phyloP scores from a whole-genome alignment of 1,140 invertebrate genomes.

The Drosophila miranda region DNA sequence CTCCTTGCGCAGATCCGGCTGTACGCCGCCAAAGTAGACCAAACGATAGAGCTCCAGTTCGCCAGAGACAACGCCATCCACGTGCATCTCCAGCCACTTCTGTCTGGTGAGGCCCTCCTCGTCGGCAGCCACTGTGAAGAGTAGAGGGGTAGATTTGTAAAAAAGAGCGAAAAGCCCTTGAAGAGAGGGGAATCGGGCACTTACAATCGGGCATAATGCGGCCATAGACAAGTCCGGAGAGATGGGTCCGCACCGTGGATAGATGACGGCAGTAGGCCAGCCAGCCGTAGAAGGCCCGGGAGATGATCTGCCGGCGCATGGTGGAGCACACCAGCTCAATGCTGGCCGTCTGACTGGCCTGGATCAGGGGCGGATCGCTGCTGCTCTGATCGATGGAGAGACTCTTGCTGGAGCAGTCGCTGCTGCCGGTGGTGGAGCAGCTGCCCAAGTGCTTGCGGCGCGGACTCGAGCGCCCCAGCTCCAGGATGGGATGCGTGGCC shows the following conservation, averaged over 20 bases:
- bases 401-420: slow-evolving; percentile 81
- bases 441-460: slow-evolving; percentile 76
- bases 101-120: slow-evolving; percentile 87
- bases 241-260: slow-evolving; percentile 94
- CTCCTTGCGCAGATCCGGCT: slow-evolving; percentile 90
- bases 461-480: slow-evolving; percentile 74
- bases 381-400: slow-evolving; percentile 83
- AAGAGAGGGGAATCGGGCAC: slow-evolving; percentile 10
- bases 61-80: slow-evolving; percentile 84
- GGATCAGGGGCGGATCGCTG: slow-evolving; percentile 80
- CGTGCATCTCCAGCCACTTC: slow-evolving; percentile 86
- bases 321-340: slow-evolving; percentile 92
- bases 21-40: slow-evolving; percentile 94
- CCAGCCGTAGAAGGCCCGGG: slow-evolving; percentile 98
- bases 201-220: slow-evolving; percentile 86
- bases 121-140: slow-evolving; percentile 83
- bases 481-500: slow-evolving; percentile 76
- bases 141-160: slow-evolving; percentile 1
- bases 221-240: slow-evolving; percentile 92
- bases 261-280: slow-evolving; percentile 96
- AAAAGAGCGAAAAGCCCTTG: too few species aligned
- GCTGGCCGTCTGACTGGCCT: slow-evolving; percentile 83
- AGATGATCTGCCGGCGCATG: slow-evolving; percentile 97
- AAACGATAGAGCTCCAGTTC: slow-evolving; percentile 90
- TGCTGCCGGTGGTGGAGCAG: slow-evolving; percentile 81